These are phyloP conservation scores for Plagiodera versicolora DNA, from an alignment of 2,888 invertebrate species.

Conservation along the genomic window DNA sequence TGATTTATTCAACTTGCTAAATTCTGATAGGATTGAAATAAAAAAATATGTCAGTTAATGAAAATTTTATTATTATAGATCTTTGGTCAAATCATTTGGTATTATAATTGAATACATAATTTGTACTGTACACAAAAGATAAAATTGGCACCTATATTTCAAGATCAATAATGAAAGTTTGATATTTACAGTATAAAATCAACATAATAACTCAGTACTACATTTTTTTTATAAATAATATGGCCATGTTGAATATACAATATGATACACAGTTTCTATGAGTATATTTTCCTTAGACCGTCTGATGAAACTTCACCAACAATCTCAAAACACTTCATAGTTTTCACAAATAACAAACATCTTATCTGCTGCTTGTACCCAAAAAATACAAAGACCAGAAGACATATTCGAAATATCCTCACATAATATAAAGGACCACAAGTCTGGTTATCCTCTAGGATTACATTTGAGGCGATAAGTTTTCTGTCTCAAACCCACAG, in stretches of 20 bases:
- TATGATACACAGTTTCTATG: neutral
- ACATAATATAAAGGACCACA: too few species aligned
- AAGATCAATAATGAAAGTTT: conserved; percentile 5
- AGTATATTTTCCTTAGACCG: neutral
- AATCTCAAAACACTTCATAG: neutral
- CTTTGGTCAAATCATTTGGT: conserved; percentile 73
- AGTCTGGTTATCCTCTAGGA: too few species aligned
- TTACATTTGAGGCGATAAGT: too few species aligned
- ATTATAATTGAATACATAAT: conserved; percentile 50
- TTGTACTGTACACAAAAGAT: conserved; percentile 48
- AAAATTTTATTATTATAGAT: conserved; percentile 49
- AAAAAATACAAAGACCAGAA: too few species aligned
- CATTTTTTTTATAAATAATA: neutral
- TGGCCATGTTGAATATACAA: neutral
- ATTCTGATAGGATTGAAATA: neutral
- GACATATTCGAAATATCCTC: too few species aligned
- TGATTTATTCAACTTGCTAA: too few species aligned
- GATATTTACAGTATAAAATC: conserved; percentile 8
- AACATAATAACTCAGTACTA: conserved; percentile 14
- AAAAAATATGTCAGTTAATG: conserved; percentile 1
- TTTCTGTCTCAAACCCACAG: too few species aligned
- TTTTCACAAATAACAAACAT: too few species aligned
- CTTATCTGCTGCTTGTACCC: too few species aligned
- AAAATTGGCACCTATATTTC: conserved; percentile 50
- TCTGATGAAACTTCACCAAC: neutral